Conservation (phyloP, 2,113 vertebrate species). For the Vireo altiloquus region DNA sequence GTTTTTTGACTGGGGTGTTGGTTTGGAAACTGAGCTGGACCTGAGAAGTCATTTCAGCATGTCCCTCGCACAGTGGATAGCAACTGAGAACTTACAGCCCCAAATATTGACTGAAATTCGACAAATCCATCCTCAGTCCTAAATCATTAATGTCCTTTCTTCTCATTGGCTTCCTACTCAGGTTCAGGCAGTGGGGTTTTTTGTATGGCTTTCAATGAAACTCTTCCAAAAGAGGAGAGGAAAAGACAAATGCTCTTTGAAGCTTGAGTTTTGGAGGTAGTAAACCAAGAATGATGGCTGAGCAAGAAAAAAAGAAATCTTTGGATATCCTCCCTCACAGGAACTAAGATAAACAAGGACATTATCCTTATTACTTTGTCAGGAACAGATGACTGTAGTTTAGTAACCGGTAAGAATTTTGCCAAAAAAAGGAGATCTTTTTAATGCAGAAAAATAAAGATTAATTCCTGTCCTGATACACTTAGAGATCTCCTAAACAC, state of each 20-base stretch:
- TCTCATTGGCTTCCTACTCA: not conserved
- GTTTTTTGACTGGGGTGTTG: not conserved
- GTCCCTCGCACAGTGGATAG: not conserved
- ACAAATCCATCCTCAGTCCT: not conserved
- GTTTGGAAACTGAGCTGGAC: not conserved
- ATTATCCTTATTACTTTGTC: not conserved
- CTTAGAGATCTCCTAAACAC: not conserved
- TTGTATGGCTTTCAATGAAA: not conserved
- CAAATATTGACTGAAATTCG: not conserved
- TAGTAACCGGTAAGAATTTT: not conserved
- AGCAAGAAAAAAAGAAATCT: not conserved
- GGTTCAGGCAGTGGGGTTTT: not conserved
- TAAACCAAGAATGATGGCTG: not conserved
- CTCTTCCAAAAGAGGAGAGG: not conserved
- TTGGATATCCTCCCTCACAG: not conserved
- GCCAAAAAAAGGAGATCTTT: not conserved
- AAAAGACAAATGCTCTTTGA: not conserved
- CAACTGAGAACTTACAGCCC: not conserved
- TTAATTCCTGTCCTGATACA: not conserved
- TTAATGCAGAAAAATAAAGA: not conserved
- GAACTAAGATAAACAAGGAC: slow-evolving; percentile 26
- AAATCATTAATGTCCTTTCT: not conserved
- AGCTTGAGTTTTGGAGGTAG: not conserved
- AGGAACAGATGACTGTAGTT: not conserved
- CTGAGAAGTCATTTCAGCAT: not conserved